Evolutionary conservation across 2,797 vertebrate species (phyloP), one percentile per base, ranked within the genome.

Genomic region (Cottoperca gobio): DNA sequence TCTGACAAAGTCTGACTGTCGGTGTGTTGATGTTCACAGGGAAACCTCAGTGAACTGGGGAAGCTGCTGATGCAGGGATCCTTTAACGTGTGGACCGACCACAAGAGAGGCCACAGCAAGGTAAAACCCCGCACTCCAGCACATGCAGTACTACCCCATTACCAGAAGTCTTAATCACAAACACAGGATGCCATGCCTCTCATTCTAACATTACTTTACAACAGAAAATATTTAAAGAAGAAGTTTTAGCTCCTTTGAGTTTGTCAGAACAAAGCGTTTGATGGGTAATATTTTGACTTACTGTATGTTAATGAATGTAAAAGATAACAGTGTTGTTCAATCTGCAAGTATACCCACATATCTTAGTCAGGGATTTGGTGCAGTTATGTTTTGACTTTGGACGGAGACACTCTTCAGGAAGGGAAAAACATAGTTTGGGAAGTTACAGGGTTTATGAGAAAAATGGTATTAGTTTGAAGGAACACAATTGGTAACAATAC

Each of bases 101-200:
- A 97, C 92, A 99, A 97, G 87, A 97, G 94, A 78, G 98, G 96
- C 12, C 97, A 99, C 88, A 97, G 95, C 89, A 98, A 98, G 91
- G 92, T 93, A 83, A 21, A 4, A 7, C 1, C 12, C 26, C 33
- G 11, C 35, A 19, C 21, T 49, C 0, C 52, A 28, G 17, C 19
- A 26, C 13, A 37, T 17, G n/a, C n/a, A n/a, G n/a, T n/a, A 45
- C 31, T 31, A 33, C 31, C 31, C 10, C 7, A 35, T 60, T 9
- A 31, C 28, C 33, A 55, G 14, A 35, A 6, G 4, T 21, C 2
- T 3, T 35, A 3, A n/a, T 35, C n/a, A 5, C 2, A 43, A 26
- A 37, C 7, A 3, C 13, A 53, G 4, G 1, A 60, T 7, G 11
- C 45, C 45, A 37, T 35, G 21, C 17, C 8, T 59, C 8, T 6